Evolutionary conservation across 2,113 vertebrate species (phyloP).

Genomic region (Arvicanthis niloticus): DNA sequence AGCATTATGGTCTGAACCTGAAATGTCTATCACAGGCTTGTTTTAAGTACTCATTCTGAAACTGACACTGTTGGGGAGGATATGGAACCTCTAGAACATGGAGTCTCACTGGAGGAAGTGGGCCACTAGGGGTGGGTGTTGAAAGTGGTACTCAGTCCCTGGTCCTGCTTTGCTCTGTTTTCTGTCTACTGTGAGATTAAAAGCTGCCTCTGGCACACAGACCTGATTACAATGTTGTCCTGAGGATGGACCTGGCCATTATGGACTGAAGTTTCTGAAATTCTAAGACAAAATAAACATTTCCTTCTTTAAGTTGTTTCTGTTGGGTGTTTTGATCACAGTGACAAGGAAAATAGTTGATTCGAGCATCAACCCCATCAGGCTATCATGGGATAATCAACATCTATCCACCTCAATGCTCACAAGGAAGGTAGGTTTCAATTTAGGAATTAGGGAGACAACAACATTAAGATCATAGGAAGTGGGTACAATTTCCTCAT

Average conservation of each 20-base stretch:
- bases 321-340: not conserved
- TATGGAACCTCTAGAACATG: not conserved
- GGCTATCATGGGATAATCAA: not conserved
- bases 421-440: not conserved
- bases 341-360: not conserved
- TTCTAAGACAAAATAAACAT: not conserved
- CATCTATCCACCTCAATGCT: too few species aligned
- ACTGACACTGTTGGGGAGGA: not conserved
- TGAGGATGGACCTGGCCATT: not conserved
- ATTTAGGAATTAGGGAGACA: not conserved
- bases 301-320: not conserved
- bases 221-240: not conserved
- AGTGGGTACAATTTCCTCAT: rapidly evolving
- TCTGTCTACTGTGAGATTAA: not conserved
- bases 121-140: not conserved
- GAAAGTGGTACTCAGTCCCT: not conserved
- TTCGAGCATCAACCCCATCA: not conserved
- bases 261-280: not conserved
- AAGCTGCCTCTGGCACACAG: not conserved
- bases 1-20: too few species aligned
- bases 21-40: not conserved
- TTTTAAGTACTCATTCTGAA: not conserved
- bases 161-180: not conserved
- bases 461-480: not conserved
- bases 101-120: too few species aligned